Evolutionary conservation across 2,888 invertebrate species (phyloP).

Genomic region (Lagria hirta): DNA sequence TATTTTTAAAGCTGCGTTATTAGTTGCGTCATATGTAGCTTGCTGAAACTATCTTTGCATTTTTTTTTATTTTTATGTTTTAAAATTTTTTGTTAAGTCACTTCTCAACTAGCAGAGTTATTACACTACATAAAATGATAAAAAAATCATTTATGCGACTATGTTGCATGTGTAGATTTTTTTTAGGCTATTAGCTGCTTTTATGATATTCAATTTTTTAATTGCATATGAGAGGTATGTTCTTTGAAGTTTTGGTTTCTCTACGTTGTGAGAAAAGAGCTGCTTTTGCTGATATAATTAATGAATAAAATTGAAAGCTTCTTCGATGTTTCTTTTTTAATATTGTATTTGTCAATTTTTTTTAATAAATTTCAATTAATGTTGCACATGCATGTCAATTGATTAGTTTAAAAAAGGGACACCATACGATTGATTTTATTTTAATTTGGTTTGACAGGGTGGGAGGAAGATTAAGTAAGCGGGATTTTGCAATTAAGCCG

Average conservation of each 20-base stretch:
- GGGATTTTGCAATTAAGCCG: no score
- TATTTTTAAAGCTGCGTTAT: no score
- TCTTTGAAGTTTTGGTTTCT: slow-evolving; percentile 14
- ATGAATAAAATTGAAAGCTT: slow-evolving; percentile 13
- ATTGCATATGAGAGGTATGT: slow-evolving; percentile 18
- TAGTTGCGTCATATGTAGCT: no score
- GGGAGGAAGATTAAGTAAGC: no score
- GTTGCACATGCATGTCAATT: slow-evolving; percentile 35
- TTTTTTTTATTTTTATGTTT: slow-evolving; percentile 10
- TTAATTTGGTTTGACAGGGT: no score
- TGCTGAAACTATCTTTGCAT: no score
- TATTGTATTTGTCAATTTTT: slow-evolving; percentile 10
- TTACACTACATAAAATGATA: slow-evolving; percentile 37
- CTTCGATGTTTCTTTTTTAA: slow-evolving; percentile 12
- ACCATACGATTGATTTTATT: slow-evolving; percentile 37
- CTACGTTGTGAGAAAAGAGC: slow-evolving; percentile 13
- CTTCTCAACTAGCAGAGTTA: slow-evolving; percentile 42
- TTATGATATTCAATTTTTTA: slow-evolving; percentile 17
- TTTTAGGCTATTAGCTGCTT: slow-evolving; percentile 23
- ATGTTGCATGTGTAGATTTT: slow-evolving; percentile 33
- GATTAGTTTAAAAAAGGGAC: slow-evolving; percentile 31
- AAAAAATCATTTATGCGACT: slow-evolving; percentile 15
- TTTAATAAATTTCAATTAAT: slow-evolving; percentile 22
- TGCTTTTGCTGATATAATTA: slow-evolving; percentile 27
- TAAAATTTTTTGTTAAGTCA: slow-evolving; percentile 22